These are phyloP conservation scores for Coronaproctus castanopsis DNA, from an alignment of 2,888 invertebrate genomes.

Conservation along the genomic window DNA sequence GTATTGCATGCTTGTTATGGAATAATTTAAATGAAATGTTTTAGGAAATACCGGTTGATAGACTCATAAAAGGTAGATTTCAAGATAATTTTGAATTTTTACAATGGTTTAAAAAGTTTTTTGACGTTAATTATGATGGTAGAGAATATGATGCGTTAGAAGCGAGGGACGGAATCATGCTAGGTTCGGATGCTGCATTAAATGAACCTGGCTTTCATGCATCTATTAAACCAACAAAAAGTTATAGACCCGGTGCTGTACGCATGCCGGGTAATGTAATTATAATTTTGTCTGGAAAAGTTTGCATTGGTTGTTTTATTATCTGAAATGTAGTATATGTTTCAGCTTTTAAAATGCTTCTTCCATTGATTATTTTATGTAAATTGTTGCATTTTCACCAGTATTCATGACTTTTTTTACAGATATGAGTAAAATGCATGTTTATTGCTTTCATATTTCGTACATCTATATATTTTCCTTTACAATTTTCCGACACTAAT, in stretches of 20 bases:
- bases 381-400: too few species aligned
- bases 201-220: constrained; percentile 33
- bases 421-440: too few species aligned
- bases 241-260: not conserved
- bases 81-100: constrained; percentile 99
- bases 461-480: too few species aligned
- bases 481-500: too few species aligned
- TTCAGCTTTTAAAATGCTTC: too few species aligned
- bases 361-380: too few species aligned
- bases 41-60: constrained; percentile 98
- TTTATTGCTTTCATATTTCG: too few species aligned
- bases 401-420: too few species aligned
- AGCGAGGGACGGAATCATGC: constrained; percentile 59
- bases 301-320: too few species aligned
- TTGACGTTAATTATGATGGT: constrained; percentile 98
- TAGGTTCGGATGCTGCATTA: constrained; percentile 45
- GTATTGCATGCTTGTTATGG: too few species aligned
- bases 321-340: too few species aligned
- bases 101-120: constrained; percentile 99
- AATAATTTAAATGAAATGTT: constrained; percentile 16
- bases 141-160: constrained; percentile 84
- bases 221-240: constrained; percentile 19
- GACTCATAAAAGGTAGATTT: constrained; percentile 95
- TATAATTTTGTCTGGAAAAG: not conserved
- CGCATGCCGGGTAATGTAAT: not conserved